phyloP scores from a whole-genome alignment of 2,113 vertebrate species.

The Tragelaphus buxtoni region DNA sequence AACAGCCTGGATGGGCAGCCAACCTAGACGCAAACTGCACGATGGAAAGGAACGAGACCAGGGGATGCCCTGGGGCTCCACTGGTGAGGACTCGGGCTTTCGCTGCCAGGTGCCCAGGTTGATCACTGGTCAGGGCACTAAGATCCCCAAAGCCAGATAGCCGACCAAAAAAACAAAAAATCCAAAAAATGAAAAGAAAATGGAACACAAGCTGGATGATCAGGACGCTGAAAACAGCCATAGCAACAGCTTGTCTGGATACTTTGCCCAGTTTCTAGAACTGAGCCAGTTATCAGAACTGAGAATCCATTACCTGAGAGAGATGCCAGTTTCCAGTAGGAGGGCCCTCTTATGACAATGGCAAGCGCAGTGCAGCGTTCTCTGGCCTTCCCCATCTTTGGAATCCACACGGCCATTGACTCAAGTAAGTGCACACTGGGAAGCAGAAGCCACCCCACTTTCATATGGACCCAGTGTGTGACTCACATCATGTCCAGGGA shows the following conservation, averaged over 20 bases:
- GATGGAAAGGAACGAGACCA: neutral
- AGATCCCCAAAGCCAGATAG: neutral
- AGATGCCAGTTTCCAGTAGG: neutral
- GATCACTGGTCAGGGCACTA: neutral
- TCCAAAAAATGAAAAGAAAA: neutral
- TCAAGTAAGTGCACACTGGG: neutral
- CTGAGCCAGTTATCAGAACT: neutral
- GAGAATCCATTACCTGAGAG: fast-evolving
- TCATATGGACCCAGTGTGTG: neutral
- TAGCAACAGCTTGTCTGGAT: too few species aligned
- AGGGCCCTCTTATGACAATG: fast-evolving
- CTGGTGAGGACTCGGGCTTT: neutral
- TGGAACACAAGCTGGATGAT: neutral
- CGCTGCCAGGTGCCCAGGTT: fast-evolving
- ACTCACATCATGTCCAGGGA: neutral
- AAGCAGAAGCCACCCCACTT: neutral
- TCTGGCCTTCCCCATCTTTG: neutral
- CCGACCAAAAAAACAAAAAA: neutral
- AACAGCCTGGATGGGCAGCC: fast-evolving
- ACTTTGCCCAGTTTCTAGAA: neutral
- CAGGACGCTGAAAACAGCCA: neutral
- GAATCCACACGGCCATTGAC: neutral
- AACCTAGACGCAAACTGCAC: fast-evolving
- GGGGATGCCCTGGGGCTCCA: neutral
- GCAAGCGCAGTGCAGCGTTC: fast-evolving